phyloP scores from a whole-genome alignment of 2,113 vertebrate species.

The Poecilia latipinna region DNA sequence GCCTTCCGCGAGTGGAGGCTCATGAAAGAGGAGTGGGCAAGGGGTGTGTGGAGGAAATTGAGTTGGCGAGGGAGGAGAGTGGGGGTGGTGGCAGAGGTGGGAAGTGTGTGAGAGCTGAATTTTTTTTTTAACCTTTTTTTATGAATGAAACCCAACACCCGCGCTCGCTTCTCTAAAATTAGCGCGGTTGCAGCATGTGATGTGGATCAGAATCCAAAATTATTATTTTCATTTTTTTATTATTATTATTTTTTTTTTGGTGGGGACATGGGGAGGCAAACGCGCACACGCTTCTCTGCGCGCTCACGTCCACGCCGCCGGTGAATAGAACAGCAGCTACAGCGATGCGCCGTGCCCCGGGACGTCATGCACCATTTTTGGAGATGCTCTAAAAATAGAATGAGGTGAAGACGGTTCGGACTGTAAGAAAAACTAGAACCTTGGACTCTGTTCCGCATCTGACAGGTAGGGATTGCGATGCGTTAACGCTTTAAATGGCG shows the following conservation, averaged over 20 bases:
- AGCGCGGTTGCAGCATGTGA: background rate
- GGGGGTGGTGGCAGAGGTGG: constrained; percentile 15
- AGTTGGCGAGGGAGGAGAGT: constrained; percentile 1
- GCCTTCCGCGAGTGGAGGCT: background rate
- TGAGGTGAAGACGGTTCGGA: constrained; percentile 49
- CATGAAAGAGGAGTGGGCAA: constrained; percentile 6
- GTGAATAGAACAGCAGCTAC: constrained; percentile 56
- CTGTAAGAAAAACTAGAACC: background rate
- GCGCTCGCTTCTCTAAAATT: constrained; percentile 33
- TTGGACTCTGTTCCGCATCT: background rate
- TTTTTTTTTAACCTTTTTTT: constrained; percentile 49
- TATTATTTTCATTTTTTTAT: background rate
- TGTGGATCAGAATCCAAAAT: constrained; percentile 29
- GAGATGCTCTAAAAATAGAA: constrained; percentile 75
- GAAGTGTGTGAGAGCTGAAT: constrained; percentile 9
- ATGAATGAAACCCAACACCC: constrained; percentile 72
- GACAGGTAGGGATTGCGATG: constrained; percentile 31
- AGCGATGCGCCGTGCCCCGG: constrained; percentile 41
- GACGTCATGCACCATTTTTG: constrained; percentile 79
- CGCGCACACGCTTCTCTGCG: background rate
- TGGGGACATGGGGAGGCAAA: background rate
- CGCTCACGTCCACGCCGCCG: constrained; percentile 14
- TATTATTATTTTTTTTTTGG: background rate
- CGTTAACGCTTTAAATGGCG: background rate
- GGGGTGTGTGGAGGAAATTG: constrained; percentile 14